Evolutionary conservation across 2,113 vertebrate species (phyloP).

Genomic region (Lamprologus sp.): DNA sequence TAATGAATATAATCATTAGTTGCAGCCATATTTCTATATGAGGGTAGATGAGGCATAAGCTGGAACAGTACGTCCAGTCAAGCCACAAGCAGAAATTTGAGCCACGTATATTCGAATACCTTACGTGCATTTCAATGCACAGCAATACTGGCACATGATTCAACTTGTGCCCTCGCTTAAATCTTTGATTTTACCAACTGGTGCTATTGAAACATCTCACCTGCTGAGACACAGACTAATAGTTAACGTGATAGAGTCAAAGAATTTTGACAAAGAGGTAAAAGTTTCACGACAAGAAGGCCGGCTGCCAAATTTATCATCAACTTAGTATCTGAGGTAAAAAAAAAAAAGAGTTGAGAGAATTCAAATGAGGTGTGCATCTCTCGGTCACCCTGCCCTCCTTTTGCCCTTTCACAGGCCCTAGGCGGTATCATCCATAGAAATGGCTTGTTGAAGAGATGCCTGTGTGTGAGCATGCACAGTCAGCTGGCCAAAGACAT

Average conservation of each 20-base stretch:
- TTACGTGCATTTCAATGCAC: not conserved
- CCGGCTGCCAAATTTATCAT: not conserved
- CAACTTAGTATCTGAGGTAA: not conserved
- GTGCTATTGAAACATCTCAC: not conserved
- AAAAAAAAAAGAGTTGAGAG: not conserved
- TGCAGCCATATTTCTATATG: not conserved
- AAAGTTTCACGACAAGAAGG: not conserved
- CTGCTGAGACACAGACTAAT: not conserved
- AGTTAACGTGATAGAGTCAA: not conserved
- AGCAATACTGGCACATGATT: not conserved
- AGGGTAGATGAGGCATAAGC: not conserved
- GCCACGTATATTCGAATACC: not conserved
- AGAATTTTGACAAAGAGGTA: not conserved
- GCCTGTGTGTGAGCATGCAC: not conserved
- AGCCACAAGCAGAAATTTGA: not conserved
- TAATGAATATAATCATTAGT: not conserved
- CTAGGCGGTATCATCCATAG: not conserved
- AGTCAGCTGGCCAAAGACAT: constrained; percentile 1
- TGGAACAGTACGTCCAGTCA: not conserved
- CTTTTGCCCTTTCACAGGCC: not conserved
- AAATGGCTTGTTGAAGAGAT: constrained; percentile 1
- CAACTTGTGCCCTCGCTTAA: not conserved
- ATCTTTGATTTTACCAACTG: not conserved
- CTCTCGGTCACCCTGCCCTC: not conserved
- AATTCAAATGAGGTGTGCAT: not conserved